Evolutionary conservation across 1,140 invertebrate species (phyloP).

Genomic region (Hyles euphorbiae): DNA sequence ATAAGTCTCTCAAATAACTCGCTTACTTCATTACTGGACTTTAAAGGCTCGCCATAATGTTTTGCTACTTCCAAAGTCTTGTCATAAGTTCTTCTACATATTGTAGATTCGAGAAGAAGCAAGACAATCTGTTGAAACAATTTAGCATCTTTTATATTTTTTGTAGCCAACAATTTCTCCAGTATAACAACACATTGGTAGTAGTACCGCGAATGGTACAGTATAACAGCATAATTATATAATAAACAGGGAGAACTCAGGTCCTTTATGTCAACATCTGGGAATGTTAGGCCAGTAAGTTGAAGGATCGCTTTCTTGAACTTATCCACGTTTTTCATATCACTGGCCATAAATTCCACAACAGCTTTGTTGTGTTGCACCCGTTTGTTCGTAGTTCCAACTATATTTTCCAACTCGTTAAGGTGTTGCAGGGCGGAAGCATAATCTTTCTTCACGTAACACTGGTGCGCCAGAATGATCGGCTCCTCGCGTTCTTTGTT

Average conservation of each 20-base stretch:
- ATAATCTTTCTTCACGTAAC: slow-evolving; percentile 57
- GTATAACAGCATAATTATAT: slow-evolving; percentile 89
- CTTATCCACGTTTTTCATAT: slow-evolving; percentile 82
- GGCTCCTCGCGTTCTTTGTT: slow-evolving; percentile 49
- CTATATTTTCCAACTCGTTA: slow-evolving; percentile 52
- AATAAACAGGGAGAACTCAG: slow-evolving; percentile 74
- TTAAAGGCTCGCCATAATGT: slow-evolving; percentile 43
- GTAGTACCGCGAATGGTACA: slow-evolving; percentile 88
- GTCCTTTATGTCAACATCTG: slow-evolving; percentile 68
- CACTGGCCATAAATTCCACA: slow-evolving; percentile 52
- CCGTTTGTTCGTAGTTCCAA: slow-evolving; percentile 46
- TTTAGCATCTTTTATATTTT: slow-evolving; percentile 59
- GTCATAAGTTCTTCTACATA: slow-evolving; percentile 61
- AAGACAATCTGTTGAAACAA: slow-evolving; percentile 67
- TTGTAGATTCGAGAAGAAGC: slow-evolving; percentile 65
- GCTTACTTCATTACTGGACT: slow-evolving; percentile 50
- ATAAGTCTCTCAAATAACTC: slow-evolving; percentile 68
- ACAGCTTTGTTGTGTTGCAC: slow-evolving; percentile 65
- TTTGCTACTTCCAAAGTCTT: slow-evolving; percentile 60
- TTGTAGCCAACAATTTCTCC: slow-evolving; percentile 72
- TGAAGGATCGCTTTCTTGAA: slow-evolving; percentile 82
- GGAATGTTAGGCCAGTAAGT: slow-evolving; percentile 77
- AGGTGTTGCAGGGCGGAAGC: slow-evolving; percentile 47
- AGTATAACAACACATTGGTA: slow-evolving; percentile 83
- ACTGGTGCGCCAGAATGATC: slow-evolving; percentile 48